Percentiles rank a stretch among this genome's conserved stretches.
phyloP scores from a whole-genome alignment of 1,140 invertebrate species.

The Danaus plexippus region DNA sequence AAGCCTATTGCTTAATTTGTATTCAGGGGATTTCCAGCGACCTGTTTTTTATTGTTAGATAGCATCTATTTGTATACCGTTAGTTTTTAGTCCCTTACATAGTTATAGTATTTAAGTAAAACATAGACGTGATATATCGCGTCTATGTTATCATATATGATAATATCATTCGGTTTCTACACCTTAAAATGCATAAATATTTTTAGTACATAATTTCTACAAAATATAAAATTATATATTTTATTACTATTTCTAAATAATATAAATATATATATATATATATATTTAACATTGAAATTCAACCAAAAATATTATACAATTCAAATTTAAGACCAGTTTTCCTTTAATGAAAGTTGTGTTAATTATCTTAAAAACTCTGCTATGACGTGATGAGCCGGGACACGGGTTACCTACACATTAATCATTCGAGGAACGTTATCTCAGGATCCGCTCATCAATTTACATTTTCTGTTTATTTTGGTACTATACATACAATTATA shows the following conservation, averaged over 20 bases:
- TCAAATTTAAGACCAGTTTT: background rate
- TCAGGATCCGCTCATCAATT: slow-evolving; percentile 26
- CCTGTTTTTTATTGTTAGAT: slow-evolving; percentile 15
- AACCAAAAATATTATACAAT: no score
- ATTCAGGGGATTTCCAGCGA: slow-evolving; percentile 16
- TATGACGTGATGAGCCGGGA: slow-evolving; percentile 19
- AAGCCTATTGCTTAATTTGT: slow-evolving; percentile 21
- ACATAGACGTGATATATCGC: no score
- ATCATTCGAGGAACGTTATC: slow-evolving; percentile 27
- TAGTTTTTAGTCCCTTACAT: slow-evolving; percentile 10
- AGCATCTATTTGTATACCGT: slow-evolving; percentile 15
- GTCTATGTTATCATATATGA: no score
- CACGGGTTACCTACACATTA: slow-evolving; percentile 26
- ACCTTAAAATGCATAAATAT: no score
- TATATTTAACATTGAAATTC: no score
- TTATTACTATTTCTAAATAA: no score
- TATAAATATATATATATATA: no score
- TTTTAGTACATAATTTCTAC: no score
- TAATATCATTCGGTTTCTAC: no score
- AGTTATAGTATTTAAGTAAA: background rate
- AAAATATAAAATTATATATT: no score
- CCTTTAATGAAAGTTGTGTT: slow-evolving; percentile 13
- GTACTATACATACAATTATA: slow-evolving; percentile 12
- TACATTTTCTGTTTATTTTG: slow-evolving; percentile 25
- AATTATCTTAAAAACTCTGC: slow-evolving; percentile 23